Percentiles rank a stretch among this genome's conserved stretches.
Evolutionary conservation across 1,140 invertebrate species (phyloP).

Genomic region (Triops cancriformis): DNA sequence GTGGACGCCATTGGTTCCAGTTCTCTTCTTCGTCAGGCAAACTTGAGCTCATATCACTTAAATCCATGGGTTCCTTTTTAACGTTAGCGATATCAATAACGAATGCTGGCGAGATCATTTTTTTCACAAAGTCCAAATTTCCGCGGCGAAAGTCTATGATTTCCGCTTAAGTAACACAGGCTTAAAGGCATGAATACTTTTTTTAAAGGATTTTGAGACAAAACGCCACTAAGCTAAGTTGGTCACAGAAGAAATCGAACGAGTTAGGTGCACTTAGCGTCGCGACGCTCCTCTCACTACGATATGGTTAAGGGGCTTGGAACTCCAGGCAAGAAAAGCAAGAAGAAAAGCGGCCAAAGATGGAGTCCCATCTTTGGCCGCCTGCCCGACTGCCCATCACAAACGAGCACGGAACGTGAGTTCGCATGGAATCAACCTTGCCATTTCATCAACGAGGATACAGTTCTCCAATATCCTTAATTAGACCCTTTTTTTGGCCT

Average conservation of each 20-base stretch:
- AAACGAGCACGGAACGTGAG: background rate
- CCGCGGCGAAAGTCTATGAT: background rate
- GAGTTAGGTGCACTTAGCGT: conserved; percentile 9
- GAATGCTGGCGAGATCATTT: conserved; percentile 9
- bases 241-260: background rate
- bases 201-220: background rate
- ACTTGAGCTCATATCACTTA: conserved; percentile 25
- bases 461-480: background rate
- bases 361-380: background rate
- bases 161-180: too few species aligned
- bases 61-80: conserved; percentile 19
- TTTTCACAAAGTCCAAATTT: background rate
- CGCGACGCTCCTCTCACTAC: conserved; percentile 12
- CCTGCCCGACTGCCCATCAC: conserved; percentile 2
- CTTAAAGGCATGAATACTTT: too few species aligned
- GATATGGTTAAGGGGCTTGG: background rate
- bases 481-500: background rate
- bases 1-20: conserved; percentile 14
- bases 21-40: conserved; percentile 17
- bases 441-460: background rate
- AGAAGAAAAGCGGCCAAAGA: too few species aligned
- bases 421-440: background rate
- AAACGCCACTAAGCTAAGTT: background rate
- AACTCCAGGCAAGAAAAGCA: background rate
- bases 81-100: conserved; percentile 1